Base-by-base conservation (phyloP, 2,797 vertebrate genomes). In the Anas capensis region DNA sequence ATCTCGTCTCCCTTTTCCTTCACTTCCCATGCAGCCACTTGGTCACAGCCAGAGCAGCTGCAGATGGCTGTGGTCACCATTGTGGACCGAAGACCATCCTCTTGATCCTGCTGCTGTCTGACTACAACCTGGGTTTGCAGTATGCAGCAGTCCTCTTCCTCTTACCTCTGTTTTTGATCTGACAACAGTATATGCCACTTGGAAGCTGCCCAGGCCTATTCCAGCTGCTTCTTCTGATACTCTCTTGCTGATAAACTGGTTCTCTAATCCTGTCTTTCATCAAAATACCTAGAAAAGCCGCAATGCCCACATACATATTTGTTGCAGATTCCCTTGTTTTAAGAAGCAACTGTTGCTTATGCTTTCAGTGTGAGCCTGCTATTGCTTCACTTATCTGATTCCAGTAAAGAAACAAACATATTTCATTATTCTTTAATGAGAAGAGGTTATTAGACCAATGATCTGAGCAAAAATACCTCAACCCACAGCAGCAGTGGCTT, bases 381-480 rank as follows among this genome's bases (percentile, higher is more conserved):
- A 31, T 56, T 82, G 34, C 34, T 82, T 85, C 56, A 66, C 14
- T 88, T 56, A 38, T 66, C 58, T 87, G 16, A 5, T 77, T 91
- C 62, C 56, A 79, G 27, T 40, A 53, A 81, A 86, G 70, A 19
- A 6, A 0, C 16, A 61, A 93, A 7, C 1, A 0, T 21, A 58
- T 70, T 72, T 76, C 21, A 51, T 79, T 84, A 62, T 87, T 92
- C 40, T 85, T 93, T 85, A 87, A 85, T 48, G 51, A 73, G 34
- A 10, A 33, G 29, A 70, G 26, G 51, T 80, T 96, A 82, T 77
- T 87, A 80, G 42, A 64, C 84, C 62, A 82, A 48, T 51, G 51
- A 31, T 91, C 33, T 84, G 51, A 85, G 27, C 29, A 62, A 60
- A 84, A 53, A 64, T 40, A 62, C 42, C 48, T 51, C 46, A 89